phyloP scores from a whole-genome alignment of 2,113 vertebrate species.

The Willisornis vidua region DNA sequence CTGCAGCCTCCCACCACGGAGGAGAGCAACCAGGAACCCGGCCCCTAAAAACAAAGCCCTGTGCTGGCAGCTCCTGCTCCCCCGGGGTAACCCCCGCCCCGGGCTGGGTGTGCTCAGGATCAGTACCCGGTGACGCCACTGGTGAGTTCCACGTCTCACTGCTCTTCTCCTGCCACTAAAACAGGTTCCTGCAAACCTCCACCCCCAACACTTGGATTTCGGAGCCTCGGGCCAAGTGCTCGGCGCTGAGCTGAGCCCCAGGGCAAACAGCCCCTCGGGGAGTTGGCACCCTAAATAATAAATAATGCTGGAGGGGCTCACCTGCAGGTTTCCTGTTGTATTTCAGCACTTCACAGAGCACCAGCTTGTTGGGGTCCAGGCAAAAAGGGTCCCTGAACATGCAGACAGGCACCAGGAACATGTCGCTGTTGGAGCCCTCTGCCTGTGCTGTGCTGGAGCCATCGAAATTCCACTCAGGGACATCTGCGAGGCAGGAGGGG shows the following conservation, averaged over 20 bases:
- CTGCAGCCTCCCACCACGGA: background rate
- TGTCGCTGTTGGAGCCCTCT: slow-evolving; percentile 85
- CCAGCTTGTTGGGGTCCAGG: slow-evolving; percentile 78
- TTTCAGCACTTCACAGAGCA: slow-evolving; percentile 83
- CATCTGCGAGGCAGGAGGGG: slow-evolving; percentile 50
- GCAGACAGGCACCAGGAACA: slow-evolving; percentile 77
- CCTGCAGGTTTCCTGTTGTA: slow-evolving; percentile 79
- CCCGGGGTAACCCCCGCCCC: background rate
- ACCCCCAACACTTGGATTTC: background rate
- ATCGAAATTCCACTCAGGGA: slow-evolving; percentile 83
- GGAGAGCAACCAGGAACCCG: fast-evolving
- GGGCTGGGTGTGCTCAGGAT: background rate
- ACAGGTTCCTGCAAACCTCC: background rate
- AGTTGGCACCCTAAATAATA: background rate
- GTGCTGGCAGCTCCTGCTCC: background rate
- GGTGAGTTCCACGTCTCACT: fast-evolving
- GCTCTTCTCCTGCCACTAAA: background rate
- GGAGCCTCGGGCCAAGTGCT: background rate
- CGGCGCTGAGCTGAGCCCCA: background rate
- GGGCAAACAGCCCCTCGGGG: background rate
- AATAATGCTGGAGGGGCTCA: background rate
- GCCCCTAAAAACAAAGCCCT: fast-evolving
- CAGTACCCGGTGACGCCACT: background rate
- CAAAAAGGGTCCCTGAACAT: slow-evolving; percentile 83
- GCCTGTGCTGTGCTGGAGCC: slow-evolving; percentile 80